These are phyloP conservation scores for Syrmaticus mikado DNA, from an alignment of 2,113 vertebrate genomes.

Conservation along the genomic window DNA sequence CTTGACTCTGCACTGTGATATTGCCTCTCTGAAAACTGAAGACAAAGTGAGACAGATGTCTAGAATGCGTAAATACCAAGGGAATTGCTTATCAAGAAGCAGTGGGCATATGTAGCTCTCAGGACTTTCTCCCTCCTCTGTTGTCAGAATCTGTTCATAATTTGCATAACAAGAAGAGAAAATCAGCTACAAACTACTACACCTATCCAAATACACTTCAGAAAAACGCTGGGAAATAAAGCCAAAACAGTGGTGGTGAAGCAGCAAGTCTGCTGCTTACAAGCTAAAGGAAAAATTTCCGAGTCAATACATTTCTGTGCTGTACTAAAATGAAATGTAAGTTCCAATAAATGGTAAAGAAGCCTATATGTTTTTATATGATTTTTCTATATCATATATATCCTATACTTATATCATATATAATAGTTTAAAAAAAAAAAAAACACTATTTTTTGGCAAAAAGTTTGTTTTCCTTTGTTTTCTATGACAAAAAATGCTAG, in stretches of 20 bases:
- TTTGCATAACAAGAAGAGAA: conserved; percentile 15
- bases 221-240: neutral
- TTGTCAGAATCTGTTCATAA: neutral
- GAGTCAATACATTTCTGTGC: neutral
- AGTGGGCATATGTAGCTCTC: neutral
- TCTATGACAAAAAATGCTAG: neutral
- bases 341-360: neutral
- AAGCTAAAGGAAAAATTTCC: neutral
- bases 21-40: neutral
- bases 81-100: neutral
- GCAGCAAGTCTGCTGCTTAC: neutral
- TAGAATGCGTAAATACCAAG: neutral
- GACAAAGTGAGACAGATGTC: conserved; percentile 12
- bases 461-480: neutral
- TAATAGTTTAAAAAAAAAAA: too few species aligned
- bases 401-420: too few species aligned
- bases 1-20: neutral
- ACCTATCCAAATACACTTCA: neutral
- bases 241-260: neutral
- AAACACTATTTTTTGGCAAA: neutral
- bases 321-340: neutral
- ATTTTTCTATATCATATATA: neutral
- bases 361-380: neutral
- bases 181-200: neutral
- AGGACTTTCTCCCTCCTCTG: neutral